Evolutionary conservation across 2,888 invertebrate species (phyloP).

Genomic region (Conchocele bisecta): DNA sequence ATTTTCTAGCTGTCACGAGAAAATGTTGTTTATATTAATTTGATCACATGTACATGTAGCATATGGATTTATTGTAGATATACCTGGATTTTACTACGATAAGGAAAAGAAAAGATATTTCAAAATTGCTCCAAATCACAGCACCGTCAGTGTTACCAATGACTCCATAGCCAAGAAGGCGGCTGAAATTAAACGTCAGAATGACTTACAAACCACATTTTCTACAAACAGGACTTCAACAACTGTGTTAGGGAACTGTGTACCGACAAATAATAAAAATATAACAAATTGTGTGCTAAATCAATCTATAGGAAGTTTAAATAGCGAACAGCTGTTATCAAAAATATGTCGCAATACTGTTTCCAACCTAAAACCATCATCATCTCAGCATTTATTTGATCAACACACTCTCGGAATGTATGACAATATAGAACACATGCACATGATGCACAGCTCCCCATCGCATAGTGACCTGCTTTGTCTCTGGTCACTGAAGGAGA

Average conservation of each 20-base stretch:
- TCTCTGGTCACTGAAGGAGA: conserved; percentile 71
- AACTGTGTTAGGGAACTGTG: neutral
- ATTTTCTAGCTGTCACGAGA: too few species aligned
- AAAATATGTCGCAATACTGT: neutral
- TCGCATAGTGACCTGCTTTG: conserved; percentile 65
- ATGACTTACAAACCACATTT: conserved; percentile 46
- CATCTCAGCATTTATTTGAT: conserved; percentile 37
- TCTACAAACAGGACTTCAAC: neutral
- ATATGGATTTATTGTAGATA: too few species aligned
- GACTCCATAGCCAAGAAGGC: conserved; percentile 68
- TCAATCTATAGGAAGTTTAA: neutral
- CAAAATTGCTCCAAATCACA: conserved; percentile 74
- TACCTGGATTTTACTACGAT: conserved; percentile 80
- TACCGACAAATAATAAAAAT: neutral
- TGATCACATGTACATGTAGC: too few species aligned
- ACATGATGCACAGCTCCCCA: conserved; percentile 60
- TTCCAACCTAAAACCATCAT: conserved; percentile 30
- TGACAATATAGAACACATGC: conserved; percentile 68
- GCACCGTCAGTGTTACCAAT: conserved; percentile 66
- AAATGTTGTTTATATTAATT: too few species aligned
- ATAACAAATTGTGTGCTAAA: neutral
- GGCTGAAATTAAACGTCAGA: conserved; percentile 63
- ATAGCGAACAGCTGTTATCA: neutral
- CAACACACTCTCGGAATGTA: conserved; percentile 11
- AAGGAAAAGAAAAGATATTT: conserved; percentile 77